A percentile compares a stretch with the other conserved stretches of the same genome.
phyloP scores from a whole-genome alignment of 2,888 invertebrate species.

The Palloptera scutellata region DNA sequence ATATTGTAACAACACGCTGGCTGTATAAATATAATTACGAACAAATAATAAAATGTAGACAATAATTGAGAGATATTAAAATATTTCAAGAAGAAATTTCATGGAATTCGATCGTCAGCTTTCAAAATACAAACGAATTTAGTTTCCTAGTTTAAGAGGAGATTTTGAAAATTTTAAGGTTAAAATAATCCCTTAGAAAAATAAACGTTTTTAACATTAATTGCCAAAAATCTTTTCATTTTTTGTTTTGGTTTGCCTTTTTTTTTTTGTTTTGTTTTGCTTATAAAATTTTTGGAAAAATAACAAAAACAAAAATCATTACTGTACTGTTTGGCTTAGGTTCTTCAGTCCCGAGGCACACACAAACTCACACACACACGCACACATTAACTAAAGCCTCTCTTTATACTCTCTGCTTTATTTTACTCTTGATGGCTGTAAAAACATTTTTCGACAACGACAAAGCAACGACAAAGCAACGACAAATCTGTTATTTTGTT shows the following conservation, averaged over 20 bases:
- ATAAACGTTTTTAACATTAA: conserved; percentile 47
- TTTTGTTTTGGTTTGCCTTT: no score
- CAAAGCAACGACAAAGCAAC: background rate
- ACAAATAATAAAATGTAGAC: no score
- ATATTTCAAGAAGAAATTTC: no score
- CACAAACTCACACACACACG: background rate
- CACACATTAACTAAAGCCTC: background rate
- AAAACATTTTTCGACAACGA: background rate
- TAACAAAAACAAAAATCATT: background rate
- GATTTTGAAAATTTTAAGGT: no score
- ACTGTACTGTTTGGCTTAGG: background rate
- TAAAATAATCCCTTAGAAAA: conserved; percentile 23
- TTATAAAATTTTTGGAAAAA: conserved; percentile 5
- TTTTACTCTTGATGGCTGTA: background rate
- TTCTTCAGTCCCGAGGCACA: background rate
- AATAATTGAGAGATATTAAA: no score
- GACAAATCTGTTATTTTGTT: no score
- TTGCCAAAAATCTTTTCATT: conserved; percentile 46
- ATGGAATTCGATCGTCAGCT: no score
- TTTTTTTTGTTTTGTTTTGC: conserved; percentile 29
- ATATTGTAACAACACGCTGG: no score
- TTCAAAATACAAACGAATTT: no score
- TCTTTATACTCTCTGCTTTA: background rate
- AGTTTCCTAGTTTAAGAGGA: no score
- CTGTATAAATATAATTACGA: no score